A percentile compares a stretch with the other conserved stretches of the same genome.
These are phyloP conservation scores for Xanthia icteritia DNA, from an alignment of 2,888 invertebrate genomes.

Conservation along the genomic window DNA sequence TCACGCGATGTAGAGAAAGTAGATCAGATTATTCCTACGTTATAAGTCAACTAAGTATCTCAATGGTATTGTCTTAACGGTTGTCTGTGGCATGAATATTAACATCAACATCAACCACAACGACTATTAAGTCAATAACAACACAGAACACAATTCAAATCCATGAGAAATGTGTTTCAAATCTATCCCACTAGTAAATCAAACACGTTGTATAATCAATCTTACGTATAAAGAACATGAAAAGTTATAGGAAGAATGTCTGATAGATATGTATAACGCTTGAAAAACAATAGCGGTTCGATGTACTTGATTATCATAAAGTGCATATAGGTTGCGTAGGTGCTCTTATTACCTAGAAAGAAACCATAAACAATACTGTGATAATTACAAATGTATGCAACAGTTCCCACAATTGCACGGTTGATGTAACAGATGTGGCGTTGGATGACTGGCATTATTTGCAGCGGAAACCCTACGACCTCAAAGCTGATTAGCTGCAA, in stretches of 20 bases:
- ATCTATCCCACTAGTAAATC: conserved; percentile 12
- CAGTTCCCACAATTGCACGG: conserved; percentile 80
- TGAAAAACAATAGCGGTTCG: conserved; percentile 50
- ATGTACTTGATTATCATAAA: conserved; percentile 52
- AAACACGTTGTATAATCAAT: conserved; percentile 25
- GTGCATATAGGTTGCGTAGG: conserved; percentile 63
- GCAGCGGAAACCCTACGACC: conserved; percentile 78
- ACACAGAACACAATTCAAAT: conserved; percentile 9
- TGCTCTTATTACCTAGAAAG: conserved; percentile 76
- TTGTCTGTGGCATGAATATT: conserved; percentile 11
- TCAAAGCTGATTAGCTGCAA: conserved; percentile 70
- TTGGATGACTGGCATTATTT: conserved; percentile 79
- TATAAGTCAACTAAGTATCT: conserved; percentile 29
- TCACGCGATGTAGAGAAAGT: conserved; percentile 56
- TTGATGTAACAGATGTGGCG: conserved; percentile 78
- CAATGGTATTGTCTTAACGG: conserved; percentile 14
- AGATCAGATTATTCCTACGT: conserved; percentile 50
- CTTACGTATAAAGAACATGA: conserved; percentile 33
- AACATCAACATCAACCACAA: conserved; percentile 28
- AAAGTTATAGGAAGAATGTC: conserved; percentile 35
- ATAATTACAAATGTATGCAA: conserved; percentile 71
- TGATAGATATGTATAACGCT: conserved; percentile 8
- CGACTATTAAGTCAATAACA: conserved; percentile 17
- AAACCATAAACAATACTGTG: conserved; percentile 70
- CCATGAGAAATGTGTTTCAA: conserved; percentile 23